Evolutionary conservation across 2,888 invertebrate genomes (phyloP).

Genomic region (Dryocosmus kuriphilus): DNA sequence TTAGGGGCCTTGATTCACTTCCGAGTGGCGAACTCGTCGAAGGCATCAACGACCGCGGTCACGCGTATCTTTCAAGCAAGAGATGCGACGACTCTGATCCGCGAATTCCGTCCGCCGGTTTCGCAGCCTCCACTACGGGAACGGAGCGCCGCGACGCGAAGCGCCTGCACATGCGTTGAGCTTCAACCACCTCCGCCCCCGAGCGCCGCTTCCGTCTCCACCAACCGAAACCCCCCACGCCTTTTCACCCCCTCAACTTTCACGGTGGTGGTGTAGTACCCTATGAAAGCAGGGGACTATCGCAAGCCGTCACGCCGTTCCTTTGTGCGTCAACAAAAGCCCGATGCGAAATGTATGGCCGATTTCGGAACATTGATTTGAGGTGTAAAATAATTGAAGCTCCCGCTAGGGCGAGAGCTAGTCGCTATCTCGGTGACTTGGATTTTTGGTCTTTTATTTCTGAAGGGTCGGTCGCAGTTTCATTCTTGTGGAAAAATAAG

Average conservation of each 20-base stretch:
- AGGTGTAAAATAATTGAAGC: conserved; percentile 36
- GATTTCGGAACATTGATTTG: conserved; percentile 46
- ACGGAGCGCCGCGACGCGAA: conserved; percentile 75
- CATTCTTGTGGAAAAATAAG: not conserved
- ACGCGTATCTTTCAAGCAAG: conserved; percentile 71
- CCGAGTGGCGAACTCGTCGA: conserved; percentile 54
- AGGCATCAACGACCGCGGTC: conserved; percentile 47
- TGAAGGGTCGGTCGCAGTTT: not conserved
- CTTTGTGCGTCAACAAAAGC: conserved; percentile 73
- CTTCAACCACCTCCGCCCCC: conserved; percentile 63
- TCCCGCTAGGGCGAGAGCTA: not conserved
- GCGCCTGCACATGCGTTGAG: conserved; percentile 78
- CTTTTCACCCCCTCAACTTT: conserved; percentile 53
- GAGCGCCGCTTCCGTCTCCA: conserved; percentile 55
- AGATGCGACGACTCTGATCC: conserved; percentile 76
- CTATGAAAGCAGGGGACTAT: conserved; percentile 64
- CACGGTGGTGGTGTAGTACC: conserved; percentile 54
- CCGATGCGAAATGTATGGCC: conserved; percentile 54
- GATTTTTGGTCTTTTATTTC: not conserved
- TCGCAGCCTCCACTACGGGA: conserved; percentile 74
- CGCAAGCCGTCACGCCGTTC: conserved; percentile 70
- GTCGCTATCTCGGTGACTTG: not conserved
- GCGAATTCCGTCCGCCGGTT: conserved; percentile 75
- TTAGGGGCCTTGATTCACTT: conserved; percentile 54
- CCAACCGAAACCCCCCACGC: conserved; percentile 48